A percentile compares a stretch with the other conserved stretches of the same genome.
phyloP scores from a whole-genome alignment of 2,888 invertebrate species.

The Agriopis aurantiaria region DNA sequence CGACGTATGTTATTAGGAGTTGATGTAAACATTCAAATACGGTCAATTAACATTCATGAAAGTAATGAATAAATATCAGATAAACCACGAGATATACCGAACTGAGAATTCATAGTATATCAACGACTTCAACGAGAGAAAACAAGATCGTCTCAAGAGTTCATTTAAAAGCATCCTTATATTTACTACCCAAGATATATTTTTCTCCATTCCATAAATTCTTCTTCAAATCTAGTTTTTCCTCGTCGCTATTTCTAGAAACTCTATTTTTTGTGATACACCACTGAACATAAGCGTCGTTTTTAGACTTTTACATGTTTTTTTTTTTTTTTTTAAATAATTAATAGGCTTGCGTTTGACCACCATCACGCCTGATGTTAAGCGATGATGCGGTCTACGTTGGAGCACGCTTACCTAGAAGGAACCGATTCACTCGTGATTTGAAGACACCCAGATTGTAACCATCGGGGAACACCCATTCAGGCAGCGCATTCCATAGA shows the following conservation, averaged over 20 bases:
- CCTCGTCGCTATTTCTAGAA: conserved; percentile 2
- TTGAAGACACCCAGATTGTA: too few relatives aligned
- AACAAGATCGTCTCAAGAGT: not conserved
- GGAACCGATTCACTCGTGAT: too few relatives aligned
- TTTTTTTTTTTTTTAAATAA: too few relatives aligned
- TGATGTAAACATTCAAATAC: not conserved
- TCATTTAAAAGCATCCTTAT: not conserved
- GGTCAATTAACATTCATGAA: not conserved
- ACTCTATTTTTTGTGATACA: conserved; percentile 7
- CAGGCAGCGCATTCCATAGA: too few relatives aligned
- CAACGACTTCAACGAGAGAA: not conserved
- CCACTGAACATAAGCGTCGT: not conserved
- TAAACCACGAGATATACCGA: not conserved
- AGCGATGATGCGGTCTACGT: too few relatives aligned
- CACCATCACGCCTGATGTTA: too few relatives aligned
- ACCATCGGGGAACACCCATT: too few relatives aligned
- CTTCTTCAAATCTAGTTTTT: not conserved
- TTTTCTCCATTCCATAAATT: conserved; percentile 9
- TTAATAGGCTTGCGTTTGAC: too few relatives aligned
- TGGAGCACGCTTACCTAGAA: too few relatives aligned
- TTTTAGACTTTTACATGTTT: not conserved
- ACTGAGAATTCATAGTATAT: not conserved
- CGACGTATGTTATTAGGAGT: not conserved
- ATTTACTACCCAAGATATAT: conserved; percentile 8
- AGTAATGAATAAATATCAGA: conserved; percentile 13